phyloP scores from a whole-genome alignment of 2,113 vertebrate genomes.

The Pristiophorus japonicus region DNA sequence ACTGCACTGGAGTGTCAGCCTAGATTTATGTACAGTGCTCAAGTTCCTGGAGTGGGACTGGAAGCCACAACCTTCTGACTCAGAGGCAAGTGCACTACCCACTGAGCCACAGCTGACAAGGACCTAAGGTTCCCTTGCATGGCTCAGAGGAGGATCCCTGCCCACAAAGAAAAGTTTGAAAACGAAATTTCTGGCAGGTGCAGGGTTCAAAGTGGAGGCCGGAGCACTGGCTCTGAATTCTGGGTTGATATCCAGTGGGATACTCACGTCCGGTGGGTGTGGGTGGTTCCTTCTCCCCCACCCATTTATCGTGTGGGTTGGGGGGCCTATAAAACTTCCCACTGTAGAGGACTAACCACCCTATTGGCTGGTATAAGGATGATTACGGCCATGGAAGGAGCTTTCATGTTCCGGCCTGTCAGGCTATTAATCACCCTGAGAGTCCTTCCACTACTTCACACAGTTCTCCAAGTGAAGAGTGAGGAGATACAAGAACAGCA shows the following conservation, averaged over 20 bases:
- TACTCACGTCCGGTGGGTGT: not conserved
- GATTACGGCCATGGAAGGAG: not conserved
- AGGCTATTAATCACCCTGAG: not conserved
- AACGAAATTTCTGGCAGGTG: not conserved
- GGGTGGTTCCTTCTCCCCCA: too few relatives aligned
- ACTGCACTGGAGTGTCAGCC: too few relatives aligned
- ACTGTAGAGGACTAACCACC: not conserved
- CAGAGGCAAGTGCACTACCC: too few relatives aligned
- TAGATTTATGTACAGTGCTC: too few relatives aligned
- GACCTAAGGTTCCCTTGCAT: too few relatives aligned
- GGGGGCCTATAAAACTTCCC: too few relatives aligned
- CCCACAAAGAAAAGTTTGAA: not conserved
- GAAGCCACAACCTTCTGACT: too few relatives aligned
- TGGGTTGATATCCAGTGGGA: not conserved
- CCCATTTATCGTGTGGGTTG: too few relatives aligned
- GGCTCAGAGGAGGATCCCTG: not conserved
- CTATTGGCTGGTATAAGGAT: not conserved
- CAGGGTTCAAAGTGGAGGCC: not conserved
- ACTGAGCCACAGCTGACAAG: too few relatives aligned
- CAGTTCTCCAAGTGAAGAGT: not conserved
- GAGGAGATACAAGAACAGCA: too few relatives aligned
- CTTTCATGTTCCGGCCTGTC: too few relatives aligned
- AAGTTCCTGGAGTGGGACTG: too few relatives aligned
- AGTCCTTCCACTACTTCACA: not conserved
- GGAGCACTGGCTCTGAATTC: not conserved